Base-by-base conservation (phyloP, 2,113 vertebrate genomes). In the Rhynchomys soricoides region DNA sequence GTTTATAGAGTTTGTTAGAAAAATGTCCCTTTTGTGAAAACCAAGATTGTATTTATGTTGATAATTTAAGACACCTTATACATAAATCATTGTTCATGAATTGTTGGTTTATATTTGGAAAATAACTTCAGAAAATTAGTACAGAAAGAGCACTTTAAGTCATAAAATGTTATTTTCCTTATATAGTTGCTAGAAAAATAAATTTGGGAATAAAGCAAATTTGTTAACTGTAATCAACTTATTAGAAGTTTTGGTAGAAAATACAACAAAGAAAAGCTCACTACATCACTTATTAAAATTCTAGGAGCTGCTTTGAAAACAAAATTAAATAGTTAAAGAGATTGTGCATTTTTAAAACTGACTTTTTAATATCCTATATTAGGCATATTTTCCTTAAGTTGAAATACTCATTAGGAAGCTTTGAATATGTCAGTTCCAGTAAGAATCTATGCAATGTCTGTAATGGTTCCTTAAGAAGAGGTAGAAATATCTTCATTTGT, bases 321-420 rank as follows among this genome's bases (percentile, higher is more conserved):
- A 71, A 34, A 92, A 78, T 77, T 64, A 78, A 91, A 92, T 12
- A 75, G 9, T n/a, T 34, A 52, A 94, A 86, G 45, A 55, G 1
- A 73, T 31, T 6, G 52, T 57, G 45, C 7, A 45, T 68, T 94
- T 81, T 52, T 70, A 78, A 43, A 52, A 93, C 90, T 82, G 3
- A 6, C 92, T 88, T 93, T 64, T 34, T 81, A 31, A 88, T 89
- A 83, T 87, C 68, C 34, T 50, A 90, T 59, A 79, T 70, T 62
- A 48, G 45, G 73, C 90, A 48, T 64, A 81, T 78, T 95, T 96
- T 88, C 1, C 10, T 92, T 83, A 95, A 78, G 5, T 50, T 93
- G 81, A 86, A 96, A 96, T 93, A 64, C 8, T 13, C 74, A 73
- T 90, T 82, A 78, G 73, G 45, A 82, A 48, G 29, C 59, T 93